Base-by-base conservation (phyloP, 92 coral and sea anemone species). In the Desmophyllum pertusum region DNA sequence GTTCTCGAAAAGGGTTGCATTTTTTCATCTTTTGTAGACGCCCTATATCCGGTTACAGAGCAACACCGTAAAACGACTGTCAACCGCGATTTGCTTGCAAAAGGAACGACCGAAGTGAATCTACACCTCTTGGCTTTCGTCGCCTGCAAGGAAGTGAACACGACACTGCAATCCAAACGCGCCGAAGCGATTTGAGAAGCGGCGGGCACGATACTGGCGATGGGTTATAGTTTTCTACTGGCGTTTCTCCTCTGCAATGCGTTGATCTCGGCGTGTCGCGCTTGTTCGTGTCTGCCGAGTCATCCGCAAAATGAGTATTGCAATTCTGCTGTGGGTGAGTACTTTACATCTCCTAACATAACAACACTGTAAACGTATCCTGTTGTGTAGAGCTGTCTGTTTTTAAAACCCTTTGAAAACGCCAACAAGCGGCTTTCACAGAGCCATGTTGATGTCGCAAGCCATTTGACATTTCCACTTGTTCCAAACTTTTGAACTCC, bases 271-370 rank as follows among this genome's bases (percentile, higher is more conserved):
- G 63, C 70, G 29, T 50, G 89, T 31, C 66, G 51, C 50, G 90
- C 95, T 3, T 97, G 99, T 50, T 91, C 97, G 43, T 97, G 99
- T 62, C 74, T 92, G 87, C 89, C 95, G 29, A 83, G 90, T 33
- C 99, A 97, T 80, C 99, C 99, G 15, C 99, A 97, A 81, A 92
- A 88, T 37, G 92, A 89, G 15, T 97, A 89, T 67, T 97, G 99
- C 89, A 85, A 88, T 57, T 93, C 98, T n/a, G 95, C 85, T 21
- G 94, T 95, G 77, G 99, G 99, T 97, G 79, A 87, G 99, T 89
- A 29, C 8, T 17, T 36, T 5, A 19, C 42, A 18, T 79, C 29
- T 6, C 73, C 10, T 46, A 37, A 17, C 17, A n/a, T n/a, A n/a
- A 66, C 10, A 33, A 37, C 39, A 1, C 35, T 17, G 76, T 14